Base-by-base conservation (phyloP, 2,888 invertebrate species). In the Dyspetes luteomarginatus region DNA sequence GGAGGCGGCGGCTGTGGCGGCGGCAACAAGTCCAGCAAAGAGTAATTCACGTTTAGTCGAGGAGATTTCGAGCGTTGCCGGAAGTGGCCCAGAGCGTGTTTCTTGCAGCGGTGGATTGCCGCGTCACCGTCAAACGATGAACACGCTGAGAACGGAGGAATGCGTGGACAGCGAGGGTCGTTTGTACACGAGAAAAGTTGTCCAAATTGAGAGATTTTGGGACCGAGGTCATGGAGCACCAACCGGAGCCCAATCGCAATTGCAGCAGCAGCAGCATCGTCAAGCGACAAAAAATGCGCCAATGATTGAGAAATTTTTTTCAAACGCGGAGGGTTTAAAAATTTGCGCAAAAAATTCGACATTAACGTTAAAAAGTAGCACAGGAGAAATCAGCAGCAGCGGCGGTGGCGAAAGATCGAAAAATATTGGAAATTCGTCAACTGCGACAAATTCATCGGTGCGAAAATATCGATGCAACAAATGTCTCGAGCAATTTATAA, bases 201-300 rank as follows among this genome's bases (percentile, higher is more conserved):
- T 94, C 2, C 93, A 94, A 90, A 93, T 94, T 50, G 94, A 94
- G 68, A 93, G 94, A 86, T 93, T 94, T 85, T 94, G 94, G 93
- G 92, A 93, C 74, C 85, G 84, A 4, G 81, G 82, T 30, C 67
- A 83, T 0, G 82, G 83, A 30, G 82, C 82, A 0, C 74, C 85
- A 4, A 26, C 36, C 17, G 56, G 62, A 12, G 30, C 65, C n/a
- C 74, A 74, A 36, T 45, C 85, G 0, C 86, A 36, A 4, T 55
- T 67, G 36, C 68, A 81, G 12, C 36, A 50, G 12, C 65, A 71
- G 4, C 50, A 48, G 45, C 71, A 85, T 55, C 85, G 58, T 7
- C 52, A 58, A 7, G 19, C 74, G 0, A 4, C 89, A 0, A 83
- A 87, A 0, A 89, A 90, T 71, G 87, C 91, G 5, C 89, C 91